These are phyloP conservation scores for Drosophila tristis DNA, from an alignment of 1,140 invertebrate species.

Conservation along the genomic window DNA sequence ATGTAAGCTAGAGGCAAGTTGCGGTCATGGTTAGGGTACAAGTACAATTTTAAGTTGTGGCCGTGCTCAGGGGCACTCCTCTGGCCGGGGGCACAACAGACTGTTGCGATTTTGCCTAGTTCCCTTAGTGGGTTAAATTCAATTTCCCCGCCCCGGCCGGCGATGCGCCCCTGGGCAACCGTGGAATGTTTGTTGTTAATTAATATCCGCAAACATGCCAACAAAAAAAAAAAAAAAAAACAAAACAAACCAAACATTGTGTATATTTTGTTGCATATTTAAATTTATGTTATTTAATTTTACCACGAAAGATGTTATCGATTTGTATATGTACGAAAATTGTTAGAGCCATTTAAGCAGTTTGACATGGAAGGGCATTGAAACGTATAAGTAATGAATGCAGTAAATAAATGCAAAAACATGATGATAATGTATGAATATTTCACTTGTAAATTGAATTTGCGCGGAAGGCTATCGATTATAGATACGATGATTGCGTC, in stretches of 20 bases:
- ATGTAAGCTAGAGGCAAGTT: slow-evolving; percentile 43
- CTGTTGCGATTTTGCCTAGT: slow-evolving; percentile 75
- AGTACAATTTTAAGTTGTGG: background rate
- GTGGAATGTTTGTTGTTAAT: slow-evolving; percentile 41
- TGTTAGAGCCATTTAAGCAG: slow-evolving; percentile 52
- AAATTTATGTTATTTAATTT: slow-evolving; percentile 40
- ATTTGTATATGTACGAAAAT: slow-evolving; percentile 61
- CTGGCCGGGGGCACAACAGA: slow-evolving; percentile 58
- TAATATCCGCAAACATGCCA: slow-evolving; percentile 39
- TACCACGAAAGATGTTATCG: slow-evolving; percentile 54
- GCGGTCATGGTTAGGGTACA: slow-evolving; percentile 43
- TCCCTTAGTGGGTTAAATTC: slow-evolving; percentile 79
- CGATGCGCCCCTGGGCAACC: slow-evolving; percentile 36
- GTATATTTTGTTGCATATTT: slow-evolving; percentile 51
- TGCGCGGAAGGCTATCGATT: too few species aligned
- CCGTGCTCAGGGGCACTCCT: slow-evolving; percentile 26
- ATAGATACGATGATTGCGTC: too few species aligned
- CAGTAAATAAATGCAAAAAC: slow-evolving; percentile 49
- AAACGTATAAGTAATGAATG: slow-evolving; percentile 50
- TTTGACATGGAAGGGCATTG: slow-evolving; percentile 33
- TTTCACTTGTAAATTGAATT: too few species aligned
- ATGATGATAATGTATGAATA: slow-evolving; percentile 7
- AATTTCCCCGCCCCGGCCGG: slow-evolving; percentile 57
- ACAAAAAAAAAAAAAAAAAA: slow-evolving; percentile 24
- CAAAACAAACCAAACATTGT: slow-evolving; percentile 42